Evolutionary conservation across 2,888 invertebrate genomes (phyloP), one percentile per base, ranked within the genome.

Genomic region (Pardosa pseudoannulata): DNA sequence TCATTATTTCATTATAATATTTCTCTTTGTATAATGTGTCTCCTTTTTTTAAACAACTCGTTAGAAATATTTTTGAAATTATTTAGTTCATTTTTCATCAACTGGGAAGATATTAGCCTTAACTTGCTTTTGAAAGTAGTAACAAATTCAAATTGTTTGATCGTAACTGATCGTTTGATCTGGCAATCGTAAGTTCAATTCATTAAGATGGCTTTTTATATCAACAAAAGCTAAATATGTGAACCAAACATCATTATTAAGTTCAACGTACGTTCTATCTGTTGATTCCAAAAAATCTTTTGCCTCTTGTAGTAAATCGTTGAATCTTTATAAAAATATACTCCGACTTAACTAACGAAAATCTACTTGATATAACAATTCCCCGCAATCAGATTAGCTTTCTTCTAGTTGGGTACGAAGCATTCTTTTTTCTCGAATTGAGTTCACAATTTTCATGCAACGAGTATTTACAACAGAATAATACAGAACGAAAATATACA

Each of bases 1-100:
- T n/a, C n/a, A n/a, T 67, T 67, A 67, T 31, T 67, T 67, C 16
- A n/a, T 32, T 1, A 31, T 11, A 67, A 67, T 67, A 31, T 9
- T 67, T 67, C 67, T 31, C 31, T 67, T 67, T 64, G 7, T 29
- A 23, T 23, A 67, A 5, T 31, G 32, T 67, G 31, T n/a, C 67
- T 67, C 67, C 32, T 16, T 32, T 31, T n/a, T 31, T 31, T 67
- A 29, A 31, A 31, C 9, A 67, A 31, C 67, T 67, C 32, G 67
- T 67, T 5, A 67, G 67, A 31, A 31, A 19, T 32, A 31, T 1
- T 67, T 67, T 67, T 67, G 67, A 67, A 67, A 32, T 67, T n/a
- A 0, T 67, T 67, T 31, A 67, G 31, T 32, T 67, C 32, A 67
- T 29, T 67, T n/a, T 29, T 67, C 31, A 29, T 67, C 67, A 67